Evolutionary conservation across 2,888 invertebrate species (phyloP).

Genomic region (Anodontia alba): DNA sequence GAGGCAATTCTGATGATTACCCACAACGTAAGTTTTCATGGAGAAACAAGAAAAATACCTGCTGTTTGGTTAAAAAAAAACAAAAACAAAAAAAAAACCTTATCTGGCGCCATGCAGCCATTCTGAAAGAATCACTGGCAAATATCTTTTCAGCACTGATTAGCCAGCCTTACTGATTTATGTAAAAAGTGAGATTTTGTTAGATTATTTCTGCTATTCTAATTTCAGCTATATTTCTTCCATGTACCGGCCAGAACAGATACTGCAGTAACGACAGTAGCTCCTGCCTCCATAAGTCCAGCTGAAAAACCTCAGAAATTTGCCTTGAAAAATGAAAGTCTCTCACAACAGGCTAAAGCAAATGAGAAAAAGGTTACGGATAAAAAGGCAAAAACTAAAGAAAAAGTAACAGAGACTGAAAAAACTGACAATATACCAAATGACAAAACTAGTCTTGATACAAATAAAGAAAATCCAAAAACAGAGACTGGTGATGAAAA

Average conservation of each 20-base stretch:
- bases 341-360: background rate
- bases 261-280: conserved; percentile 26
- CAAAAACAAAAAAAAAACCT: no score
- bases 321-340: background rate
- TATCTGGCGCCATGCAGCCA: no score
- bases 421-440: background rate
- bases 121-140: no score
- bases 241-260: conserved; percentile 67
- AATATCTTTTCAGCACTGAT: no score
- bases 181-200: no score
- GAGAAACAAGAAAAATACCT: no score
- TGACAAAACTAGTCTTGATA: background rate
- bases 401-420: background rate
- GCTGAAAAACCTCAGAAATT: background rate
- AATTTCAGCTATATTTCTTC: conserved; percentile 78
- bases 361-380: background rate
- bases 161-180: no score
- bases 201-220: background rate
- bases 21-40: no score
- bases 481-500: background rate
- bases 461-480: background rate
- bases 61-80: no score
- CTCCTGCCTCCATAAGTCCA: conserved; percentile 16
- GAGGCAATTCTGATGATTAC: no score
- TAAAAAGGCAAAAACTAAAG: background rate